Percentiles rank a stretch among this genome's conserved stretches.
Evolutionary conservation across 2,888 invertebrate genomes (phyloP).

Genomic region (Rhimphoctona megacephalus): DNA sequence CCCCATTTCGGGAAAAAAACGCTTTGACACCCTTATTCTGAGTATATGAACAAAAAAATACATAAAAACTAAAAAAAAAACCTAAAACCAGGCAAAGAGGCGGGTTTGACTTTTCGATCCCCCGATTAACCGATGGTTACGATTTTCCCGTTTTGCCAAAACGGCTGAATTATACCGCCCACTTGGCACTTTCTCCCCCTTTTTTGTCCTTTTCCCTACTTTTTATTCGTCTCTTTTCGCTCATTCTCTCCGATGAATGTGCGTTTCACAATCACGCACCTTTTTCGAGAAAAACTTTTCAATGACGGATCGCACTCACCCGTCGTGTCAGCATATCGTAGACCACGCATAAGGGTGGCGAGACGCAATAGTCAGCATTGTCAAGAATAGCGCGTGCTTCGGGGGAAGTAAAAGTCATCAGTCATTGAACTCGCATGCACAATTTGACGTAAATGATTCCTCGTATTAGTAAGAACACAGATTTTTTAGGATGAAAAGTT

Average conservation of each 20-base stretch:
- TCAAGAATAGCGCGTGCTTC: slow-evolving; percentile 56
- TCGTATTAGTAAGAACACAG: background rate
- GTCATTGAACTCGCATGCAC: slow-evolving; percentile 77
- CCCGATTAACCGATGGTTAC: slow-evolving; percentile 53
- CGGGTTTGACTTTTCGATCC: slow-evolving; percentile 54
- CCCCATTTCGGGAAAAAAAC: slow-evolving; percentile 74
- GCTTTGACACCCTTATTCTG: slow-evolving; percentile 42
- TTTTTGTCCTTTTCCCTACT: slow-evolving; percentile 61
- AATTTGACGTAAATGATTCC: slow-evolving; percentile 66
- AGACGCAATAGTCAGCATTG: slow-evolving; percentile 47
- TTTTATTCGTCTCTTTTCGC: slow-evolving; percentile 67
- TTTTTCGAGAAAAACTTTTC: slow-evolving; percentile 72
- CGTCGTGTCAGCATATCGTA: slow-evolving; percentile 75
- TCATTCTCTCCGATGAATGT: slow-evolving; percentile 11
- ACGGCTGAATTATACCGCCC: slow-evolving; percentile 82
- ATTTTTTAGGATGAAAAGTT: background rate
- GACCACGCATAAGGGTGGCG: slow-evolving; percentile 43
- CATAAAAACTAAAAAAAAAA: slow-evolving; percentile 60
- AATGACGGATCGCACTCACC: slow-evolving; percentile 78
- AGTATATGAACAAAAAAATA: slow-evolving; percentile 60
- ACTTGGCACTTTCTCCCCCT: slow-evolving; percentile 74
- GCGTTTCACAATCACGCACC: slow-evolving; percentile 25
- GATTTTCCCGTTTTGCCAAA: slow-evolving; percentile 79
- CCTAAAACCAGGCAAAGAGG: slow-evolving; percentile 42
- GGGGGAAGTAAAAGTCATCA: slow-evolving; percentile 77